A percentile compares a stretch with the other conserved stretches of the same genome.
Evolutionary conservation across 2,888 invertebrate genomes (phyloP).

Genomic region (Heteromyza rotundicornis): DNA sequence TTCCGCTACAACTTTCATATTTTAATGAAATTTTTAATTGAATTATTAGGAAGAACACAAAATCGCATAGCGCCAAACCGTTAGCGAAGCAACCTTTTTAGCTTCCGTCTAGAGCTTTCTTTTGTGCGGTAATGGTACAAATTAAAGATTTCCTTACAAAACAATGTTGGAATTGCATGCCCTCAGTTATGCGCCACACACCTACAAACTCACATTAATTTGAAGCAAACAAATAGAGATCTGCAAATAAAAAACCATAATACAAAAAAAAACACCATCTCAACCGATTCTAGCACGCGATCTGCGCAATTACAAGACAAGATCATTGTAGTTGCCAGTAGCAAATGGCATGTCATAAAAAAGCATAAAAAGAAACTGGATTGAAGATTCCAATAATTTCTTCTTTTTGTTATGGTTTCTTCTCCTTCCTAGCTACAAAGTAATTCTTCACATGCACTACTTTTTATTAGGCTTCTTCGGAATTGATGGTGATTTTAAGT

Average conservation of each 20-base stretch:
- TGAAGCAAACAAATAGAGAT: no score
- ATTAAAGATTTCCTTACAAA: not conserved
- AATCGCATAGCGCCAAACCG: no score
- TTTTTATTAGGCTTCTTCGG: not conserved
- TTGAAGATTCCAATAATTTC: not conserved
- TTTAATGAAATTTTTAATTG: not conserved
- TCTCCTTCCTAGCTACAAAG: not conserved
- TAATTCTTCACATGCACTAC: constrained; percentile 12
- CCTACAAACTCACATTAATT: not conserved
- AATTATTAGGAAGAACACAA: no score
- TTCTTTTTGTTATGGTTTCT: not conserved
- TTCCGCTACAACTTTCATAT: no score
- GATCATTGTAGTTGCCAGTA: constrained; percentile 1
- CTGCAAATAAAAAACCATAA: not conserved
- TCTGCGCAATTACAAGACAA: constrained; percentile 4
- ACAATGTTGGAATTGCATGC: constrained; percentile 6
- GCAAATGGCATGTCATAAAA: not conserved
- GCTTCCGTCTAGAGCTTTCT: constrained; percentile 3
- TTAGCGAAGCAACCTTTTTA: constrained; percentile 3
- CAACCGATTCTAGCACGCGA: constrained; percentile 10
- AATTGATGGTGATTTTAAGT: not conserved
- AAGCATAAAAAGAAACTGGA: not conserved
- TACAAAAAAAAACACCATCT: not conserved
- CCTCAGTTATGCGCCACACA: not conserved
- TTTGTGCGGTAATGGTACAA: not conserved